Evolutionary conservation across 2,797 vertebrate species (phyloP).

Genomic region (Xiphophorus birchmanni): DNA sequence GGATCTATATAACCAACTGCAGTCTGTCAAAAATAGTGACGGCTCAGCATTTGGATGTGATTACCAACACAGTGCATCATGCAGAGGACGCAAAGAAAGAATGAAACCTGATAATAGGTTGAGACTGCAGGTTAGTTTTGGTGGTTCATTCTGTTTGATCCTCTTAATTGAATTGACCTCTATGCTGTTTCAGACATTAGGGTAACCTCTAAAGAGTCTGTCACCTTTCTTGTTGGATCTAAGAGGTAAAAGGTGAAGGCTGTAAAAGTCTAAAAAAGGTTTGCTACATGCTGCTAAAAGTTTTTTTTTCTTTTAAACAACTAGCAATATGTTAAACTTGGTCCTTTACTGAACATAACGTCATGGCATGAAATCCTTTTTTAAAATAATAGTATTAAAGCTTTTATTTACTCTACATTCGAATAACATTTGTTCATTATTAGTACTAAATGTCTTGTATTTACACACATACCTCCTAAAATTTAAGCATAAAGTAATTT

Average conservation of each 20-base stretch:
- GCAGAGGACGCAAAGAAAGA: neutral
- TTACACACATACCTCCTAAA: neutral
- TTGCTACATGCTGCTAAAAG: neutral
- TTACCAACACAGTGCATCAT: conserved; percentile 1
- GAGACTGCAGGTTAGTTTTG: too few species aligned
- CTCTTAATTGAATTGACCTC: neutral
- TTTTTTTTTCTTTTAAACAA: neutral
- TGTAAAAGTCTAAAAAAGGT: neutral
- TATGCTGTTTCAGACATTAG: neutral
- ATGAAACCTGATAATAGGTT: neutral
- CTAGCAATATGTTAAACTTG: neutral
- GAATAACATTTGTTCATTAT: neutral
- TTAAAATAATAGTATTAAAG: neutral
- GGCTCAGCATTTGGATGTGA: conserved; percentile 25
- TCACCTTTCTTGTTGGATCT: neutral
- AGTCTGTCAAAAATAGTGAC: conserved; percentile 75
- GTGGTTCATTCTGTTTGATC: neutral
- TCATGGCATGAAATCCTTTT: neutral
- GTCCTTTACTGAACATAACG: neutral
- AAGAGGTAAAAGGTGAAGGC: neutral
- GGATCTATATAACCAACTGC: conserved; percentile 66
- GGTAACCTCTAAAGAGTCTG: neutral
- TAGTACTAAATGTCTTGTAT: neutral
- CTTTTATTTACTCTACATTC: neutral
- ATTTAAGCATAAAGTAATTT: neutral